A percentile compares a stretch with the other conserved stretches of the same genome.
Conservation (phyloP, 2,113 vertebrate species). For the Festucalex cinctus region DNA sequence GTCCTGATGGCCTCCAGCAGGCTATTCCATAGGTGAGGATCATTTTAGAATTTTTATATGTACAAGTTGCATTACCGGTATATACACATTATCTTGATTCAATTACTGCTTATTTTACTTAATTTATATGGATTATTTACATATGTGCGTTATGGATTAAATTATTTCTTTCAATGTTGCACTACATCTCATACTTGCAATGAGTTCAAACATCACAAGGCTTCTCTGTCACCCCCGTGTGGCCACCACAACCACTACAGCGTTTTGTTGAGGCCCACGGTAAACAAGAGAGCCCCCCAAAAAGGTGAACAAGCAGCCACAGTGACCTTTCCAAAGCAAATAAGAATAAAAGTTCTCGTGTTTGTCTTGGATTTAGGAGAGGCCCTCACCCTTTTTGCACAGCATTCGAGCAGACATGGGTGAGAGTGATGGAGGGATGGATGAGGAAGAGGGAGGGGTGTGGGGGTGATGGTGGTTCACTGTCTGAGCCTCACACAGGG, state of each 20-base stretch:
- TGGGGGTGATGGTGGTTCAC: slow-evolving; percentile 9
- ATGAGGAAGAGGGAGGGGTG: slow-evolving; percentile 2
- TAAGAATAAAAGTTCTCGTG: slow-evolving; percentile 80
- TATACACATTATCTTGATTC: too few species aligned
- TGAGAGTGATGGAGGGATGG: slow-evolving; percentile 18
- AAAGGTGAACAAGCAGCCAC: not conserved
- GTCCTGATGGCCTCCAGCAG: too few species aligned
- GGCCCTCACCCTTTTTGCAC: slow-evolving; percentile 36
- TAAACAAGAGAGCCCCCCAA: not conserved
- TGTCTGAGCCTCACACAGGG: slow-evolving; percentile 61
- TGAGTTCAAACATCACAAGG: slow-evolving; percentile 31
- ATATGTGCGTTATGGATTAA: too few species aligned
- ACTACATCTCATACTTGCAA: not conserved
- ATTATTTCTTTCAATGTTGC: too few species aligned
- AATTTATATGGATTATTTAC: too few species aligned
- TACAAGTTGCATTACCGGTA: too few species aligned
- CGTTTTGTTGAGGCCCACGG: not conserved
- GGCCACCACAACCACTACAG: slow-evolving; percentile 22
- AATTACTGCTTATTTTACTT: too few species aligned
- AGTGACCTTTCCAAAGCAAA: slow-evolving; percentile 76
- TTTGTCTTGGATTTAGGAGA: slow-evolving; percentile 56
- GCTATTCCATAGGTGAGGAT: too few species aligned
- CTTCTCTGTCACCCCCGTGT: slow-evolving; percentile 61
- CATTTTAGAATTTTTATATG: too few species aligned
- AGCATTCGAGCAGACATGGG: slow-evolving; percentile 18